Evolutionary conservation across 2,113 vertebrate genomes (phyloP).

Genomic region (Campylomormyrus numenius): DNA sequence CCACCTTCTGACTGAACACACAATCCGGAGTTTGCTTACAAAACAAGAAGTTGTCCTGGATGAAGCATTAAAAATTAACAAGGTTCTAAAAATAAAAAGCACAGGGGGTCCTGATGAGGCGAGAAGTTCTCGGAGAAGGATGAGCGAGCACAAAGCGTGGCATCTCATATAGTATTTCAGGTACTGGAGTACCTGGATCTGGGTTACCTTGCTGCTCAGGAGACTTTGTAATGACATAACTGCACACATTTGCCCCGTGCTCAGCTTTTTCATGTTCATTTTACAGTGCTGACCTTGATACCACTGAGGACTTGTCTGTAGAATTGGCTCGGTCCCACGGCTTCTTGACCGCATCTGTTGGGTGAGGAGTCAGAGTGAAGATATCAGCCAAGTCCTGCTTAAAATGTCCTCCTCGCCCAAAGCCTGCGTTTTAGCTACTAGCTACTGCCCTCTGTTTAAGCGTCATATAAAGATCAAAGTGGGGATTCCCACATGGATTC

Average conservation of each 20-base stretch:
- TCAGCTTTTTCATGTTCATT: not conserved
- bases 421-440: not conserved
- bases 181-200: not conserved
- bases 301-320: slow-evolving; percentile 83
- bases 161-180: not conserved
- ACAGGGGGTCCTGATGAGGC: not conserved
- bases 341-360: slow-evolving; percentile 88
- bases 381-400: not conserved
- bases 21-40: not conserved
- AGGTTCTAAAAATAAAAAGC: not conserved
- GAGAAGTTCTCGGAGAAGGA: not conserved
- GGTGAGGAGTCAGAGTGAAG: not conserved
- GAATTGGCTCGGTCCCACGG: slow-evolving; percentile 97
- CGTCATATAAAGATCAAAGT: not conserved
- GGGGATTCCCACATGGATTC: not conserved
- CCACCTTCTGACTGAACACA: not conserved
- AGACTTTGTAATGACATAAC: not conserved
- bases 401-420: not conserved
- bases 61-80: not conserved
- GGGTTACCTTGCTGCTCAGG: not conserved
- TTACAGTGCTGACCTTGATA: slow-evolving; percentile 76
- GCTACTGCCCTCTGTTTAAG: not conserved
- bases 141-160: not conserved
- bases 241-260: not conserved
- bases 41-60: not conserved